Conservation (phyloP, 2,888 invertebrate genomes). For the Diaperis boleti region DNA sequence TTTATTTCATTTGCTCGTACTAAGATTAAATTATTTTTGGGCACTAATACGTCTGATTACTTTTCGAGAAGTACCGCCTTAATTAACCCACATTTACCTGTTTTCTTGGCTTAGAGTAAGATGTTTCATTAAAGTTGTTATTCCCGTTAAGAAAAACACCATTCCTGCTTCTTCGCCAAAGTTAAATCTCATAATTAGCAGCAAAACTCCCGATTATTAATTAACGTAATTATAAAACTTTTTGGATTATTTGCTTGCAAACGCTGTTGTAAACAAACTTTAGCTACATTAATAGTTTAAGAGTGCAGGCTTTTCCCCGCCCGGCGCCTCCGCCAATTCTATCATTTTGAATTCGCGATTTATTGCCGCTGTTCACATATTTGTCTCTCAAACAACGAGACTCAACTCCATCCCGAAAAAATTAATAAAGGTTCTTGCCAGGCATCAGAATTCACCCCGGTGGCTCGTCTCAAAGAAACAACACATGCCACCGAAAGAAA, state of each 20-base stretch:
- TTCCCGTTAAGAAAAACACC: neutral
- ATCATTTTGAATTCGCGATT: no score
- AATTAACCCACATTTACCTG: no score
- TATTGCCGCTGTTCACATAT: no score
- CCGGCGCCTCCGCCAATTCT: neutral
- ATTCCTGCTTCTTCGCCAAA: neutral
- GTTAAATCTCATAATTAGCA: neutral
- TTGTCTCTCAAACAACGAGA: no score
- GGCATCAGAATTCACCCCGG: constrained; percentile 21
- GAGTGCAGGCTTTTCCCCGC: neutral
- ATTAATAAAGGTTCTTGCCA: constrained; percentile 8
- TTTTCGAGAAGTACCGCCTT: no score
- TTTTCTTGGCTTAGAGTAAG: no score
- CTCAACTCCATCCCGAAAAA: neutral
- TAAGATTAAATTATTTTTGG: no score
- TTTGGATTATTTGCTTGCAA: neutral
- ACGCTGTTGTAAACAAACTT: constrained; percentile 14
- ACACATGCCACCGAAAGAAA: constrained; percentile 17
- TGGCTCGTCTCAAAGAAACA: constrained; percentile 15
- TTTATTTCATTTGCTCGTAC: no score
- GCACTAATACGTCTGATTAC: no score
- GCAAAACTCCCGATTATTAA: constrained; percentile 14
- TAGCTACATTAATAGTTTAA: neutral
- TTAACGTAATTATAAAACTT: constrained; percentile 36
- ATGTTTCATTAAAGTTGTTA: no score